Evolutionary conservation across 2,888 invertebrate species (phyloP).

Genomic region (Stenodera caucasica): DNA sequence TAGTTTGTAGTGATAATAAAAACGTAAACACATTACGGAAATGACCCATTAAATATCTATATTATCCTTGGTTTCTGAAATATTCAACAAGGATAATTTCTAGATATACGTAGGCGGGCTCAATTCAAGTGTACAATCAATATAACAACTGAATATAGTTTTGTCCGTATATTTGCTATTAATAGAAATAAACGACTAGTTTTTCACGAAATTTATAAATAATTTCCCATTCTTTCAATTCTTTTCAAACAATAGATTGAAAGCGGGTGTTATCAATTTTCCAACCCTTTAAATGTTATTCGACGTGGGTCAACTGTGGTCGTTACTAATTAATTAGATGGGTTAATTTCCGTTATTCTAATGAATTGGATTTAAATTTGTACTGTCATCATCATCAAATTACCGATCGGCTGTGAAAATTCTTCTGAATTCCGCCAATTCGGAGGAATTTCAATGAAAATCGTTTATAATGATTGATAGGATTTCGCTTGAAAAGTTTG

Average conservation of each 20-base stretch:
- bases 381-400: neutral
- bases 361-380: neutral
- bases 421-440: too few species aligned
- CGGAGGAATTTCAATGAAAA: too few species aligned
- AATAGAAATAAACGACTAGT: neutral
- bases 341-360: constrained; percentile 1
- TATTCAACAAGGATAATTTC: neutral
- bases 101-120: neutral
- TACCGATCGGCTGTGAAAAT: too few species aligned
- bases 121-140: neutral
- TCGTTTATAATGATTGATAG: too few species aligned
- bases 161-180: neutral
- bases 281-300: neutral
- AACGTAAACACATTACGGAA: too few species aligned
- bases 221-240: too few species aligned
- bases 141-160: neutral
- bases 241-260: too few species aligned
- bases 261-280: neutral
- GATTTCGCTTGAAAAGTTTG: too few species aligned
- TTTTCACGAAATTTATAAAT: too few species aligned
- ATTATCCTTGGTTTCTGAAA: neutral
- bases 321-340: constrained; percentile 2
- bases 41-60: neutral
- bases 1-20: neutral
- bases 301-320: neutral